Percentiles rank a stretch among this genome's conserved stretches.
Evolutionary conservation across 2,797 vertebrate genomes (phyloP).

Genomic region (Miichthys miiuy): DNA sequence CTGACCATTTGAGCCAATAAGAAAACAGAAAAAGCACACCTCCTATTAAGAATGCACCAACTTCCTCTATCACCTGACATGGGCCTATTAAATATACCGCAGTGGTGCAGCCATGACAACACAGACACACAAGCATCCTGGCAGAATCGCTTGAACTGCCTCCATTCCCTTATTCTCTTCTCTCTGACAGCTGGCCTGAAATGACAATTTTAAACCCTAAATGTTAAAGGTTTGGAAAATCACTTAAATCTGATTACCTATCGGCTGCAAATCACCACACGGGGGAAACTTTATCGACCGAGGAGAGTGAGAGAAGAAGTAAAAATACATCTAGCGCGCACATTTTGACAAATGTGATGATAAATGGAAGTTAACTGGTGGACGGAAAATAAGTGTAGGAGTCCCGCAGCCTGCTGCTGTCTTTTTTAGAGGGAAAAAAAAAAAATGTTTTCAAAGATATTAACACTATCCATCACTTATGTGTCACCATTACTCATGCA

Average conservation of each 20-base stretch:
- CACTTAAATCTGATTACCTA: conserved; percentile 75
- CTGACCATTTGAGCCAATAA: conserved; percentile 15
- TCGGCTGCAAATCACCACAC: conserved; percentile 65
- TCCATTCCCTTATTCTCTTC: conserved; percentile 19
- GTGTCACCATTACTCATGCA: conserved; percentile 73
- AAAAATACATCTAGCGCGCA: conserved; percentile 54
- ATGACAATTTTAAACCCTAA: conserved; percentile 72
- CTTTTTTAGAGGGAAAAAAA: conserved; percentile 51
- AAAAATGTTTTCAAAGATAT: conserved; percentile 74
- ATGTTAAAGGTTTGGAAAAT: conserved; percentile 74
- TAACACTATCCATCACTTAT: conserved; percentile 79
- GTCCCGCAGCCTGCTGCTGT: conserved; percentile 46
- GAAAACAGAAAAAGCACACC: conserved; percentile 24
- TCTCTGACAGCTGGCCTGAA: conserved; percentile 63
- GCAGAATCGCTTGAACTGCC: conserved; percentile 37
- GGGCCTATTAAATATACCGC: conserved; percentile 35
- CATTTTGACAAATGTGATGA: conserved; percentile 76
- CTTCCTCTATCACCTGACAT: conserved; percentile 53
- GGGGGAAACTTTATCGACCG: conserved; percentile 62
- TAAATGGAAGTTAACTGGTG: conserved; percentile 74
- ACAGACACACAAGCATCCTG: conserved; percentile 36
- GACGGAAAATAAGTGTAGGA: conserved; percentile 65
- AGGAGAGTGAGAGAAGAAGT: conserved; percentile 41
- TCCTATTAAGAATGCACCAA: conserved; percentile 54
- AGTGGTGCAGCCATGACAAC: conserved; percentile 61